Evolutionary conservation across 2,888 invertebrate species (phyloP).

Genomic region (Nomada goodeniana): DNA sequence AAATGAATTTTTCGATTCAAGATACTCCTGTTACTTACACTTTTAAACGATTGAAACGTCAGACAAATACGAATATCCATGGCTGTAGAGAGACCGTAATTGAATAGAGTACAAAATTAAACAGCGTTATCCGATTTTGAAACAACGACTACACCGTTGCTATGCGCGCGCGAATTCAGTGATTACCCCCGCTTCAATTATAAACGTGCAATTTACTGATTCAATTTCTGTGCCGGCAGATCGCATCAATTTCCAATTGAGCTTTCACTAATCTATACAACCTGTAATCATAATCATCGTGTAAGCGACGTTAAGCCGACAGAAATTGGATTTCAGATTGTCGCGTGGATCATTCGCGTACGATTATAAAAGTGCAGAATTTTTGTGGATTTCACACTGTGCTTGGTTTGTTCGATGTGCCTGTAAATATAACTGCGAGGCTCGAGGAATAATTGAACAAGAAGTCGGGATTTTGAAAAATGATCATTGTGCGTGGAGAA

Average conservation of each 20-base stretch:
- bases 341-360: neutral
- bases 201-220: conserved; percentile 5
- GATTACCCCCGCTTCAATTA: conserved; percentile 36
- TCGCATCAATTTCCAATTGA: conserved; percentile 5
- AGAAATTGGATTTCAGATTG: neutral
- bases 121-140: conserved; percentile 7
- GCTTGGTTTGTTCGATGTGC: neutral
- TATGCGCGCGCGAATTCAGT: conserved; percentile 23
- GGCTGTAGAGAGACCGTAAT: neutral
- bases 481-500: too few relatives aligned
- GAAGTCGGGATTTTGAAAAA: too few relatives aligned
- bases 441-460: neutral
- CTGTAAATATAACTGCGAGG: neutral
- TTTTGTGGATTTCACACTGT: neutral
- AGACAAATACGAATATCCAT: neutral
- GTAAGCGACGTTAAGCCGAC: neutral
- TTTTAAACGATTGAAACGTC: neutral
- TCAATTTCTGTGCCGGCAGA: conserved; percentile 1
- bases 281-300: neutral
- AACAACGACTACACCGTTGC: conserved; percentile 1
- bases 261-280: conserved; percentile 7
- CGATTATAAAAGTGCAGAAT: neutral
- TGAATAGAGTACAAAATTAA: conserved; percentile 21
- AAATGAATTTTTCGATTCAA: neutral
- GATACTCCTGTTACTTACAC: neutral